Evolutionary conservation across 2,888 invertebrate genomes (phyloP), one percentile per base, ranked within the genome.

Genomic region (Trilocha varians): DNA sequence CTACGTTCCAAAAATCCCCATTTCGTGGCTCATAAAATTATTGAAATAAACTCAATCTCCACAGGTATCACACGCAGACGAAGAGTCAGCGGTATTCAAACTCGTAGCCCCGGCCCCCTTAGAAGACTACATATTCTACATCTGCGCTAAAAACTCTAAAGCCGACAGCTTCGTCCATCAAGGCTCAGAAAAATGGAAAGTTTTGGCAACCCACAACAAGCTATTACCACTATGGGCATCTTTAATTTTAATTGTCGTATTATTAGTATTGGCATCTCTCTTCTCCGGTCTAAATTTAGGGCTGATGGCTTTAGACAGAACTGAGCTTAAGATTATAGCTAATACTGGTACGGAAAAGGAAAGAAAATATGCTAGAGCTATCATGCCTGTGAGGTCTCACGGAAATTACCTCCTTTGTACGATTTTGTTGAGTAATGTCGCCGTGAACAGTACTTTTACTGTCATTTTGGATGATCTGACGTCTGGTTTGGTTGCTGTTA

Each of bases 231-330:
- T 93, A 0, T 96, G 95, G 95, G 87, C 91, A 0, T 90, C 93
- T 36, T 86, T 96, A 17, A 58, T 89, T 11, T 89, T 96, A 8
- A 93, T 97, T 46, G 61, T 91, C 3, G 72, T 84, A 0, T 91
- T 99, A 36, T 87, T 99, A 15, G 78, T 89, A 53, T 90, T 99
- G 57, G 99, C 99, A 0, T 96, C 98, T 0, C 86, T 99, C 0
- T 99, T 99, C 83, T 98, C 98, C 45, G 99, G 99, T 1, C 87
- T 99, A 6, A 99, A 99, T 75, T 88, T 99, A 39, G 96, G 99
- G 36, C 87, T 99, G 11, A 98, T 99, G 98, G 92, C 99, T 0
- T 78, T 99, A 59, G 98, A 98, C 66, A 90, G 94, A 58, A 99
- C 98, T 0, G 99, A 99, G 69, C 72, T 99, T 65, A 95, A 96